phyloP scores from a whole-genome alignment of 2,888 invertebrate species.

The Dicyrtomina minuta region DNA sequence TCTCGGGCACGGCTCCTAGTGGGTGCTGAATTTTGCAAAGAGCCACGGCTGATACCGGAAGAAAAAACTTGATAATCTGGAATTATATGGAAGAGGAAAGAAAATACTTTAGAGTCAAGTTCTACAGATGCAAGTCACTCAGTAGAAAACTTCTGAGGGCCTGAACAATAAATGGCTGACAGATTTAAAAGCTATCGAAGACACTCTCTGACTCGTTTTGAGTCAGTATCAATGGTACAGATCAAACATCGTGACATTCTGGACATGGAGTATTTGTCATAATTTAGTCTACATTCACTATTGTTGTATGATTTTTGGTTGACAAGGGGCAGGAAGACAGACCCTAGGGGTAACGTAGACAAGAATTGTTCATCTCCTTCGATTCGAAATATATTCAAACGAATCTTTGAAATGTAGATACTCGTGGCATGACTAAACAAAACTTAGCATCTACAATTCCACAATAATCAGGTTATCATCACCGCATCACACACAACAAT shows the following conservation, averaged over 20 bases:
- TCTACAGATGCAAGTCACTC: not conserved
- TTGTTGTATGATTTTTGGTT: slow-evolving; percentile 16
- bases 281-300: slow-evolving; percentile 31
- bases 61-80: slow-evolving; percentile 15
- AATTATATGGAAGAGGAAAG: not conserved
- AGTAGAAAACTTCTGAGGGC: not conserved
- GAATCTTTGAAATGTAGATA: not conserved
- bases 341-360: not conserved
- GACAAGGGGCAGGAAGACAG: slow-evolving; percentile 9
- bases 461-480: slow-evolving; percentile 36
- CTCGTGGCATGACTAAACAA: slow-evolving; percentile 29
- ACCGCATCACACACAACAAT: slow-evolving; percentile 26
- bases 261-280: slow-evolving; percentile 35
- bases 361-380: slow-evolving; percentile 1
- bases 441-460: not conserved
- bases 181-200: no score
- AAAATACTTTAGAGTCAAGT: not conserved
- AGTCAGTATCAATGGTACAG: not conserved
- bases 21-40: slow-evolving; percentile 53
- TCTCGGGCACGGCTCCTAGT: slow-evolving; percentile 59
- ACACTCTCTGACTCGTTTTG: not conserved
- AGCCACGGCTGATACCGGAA: slow-evolving; percentile 48
- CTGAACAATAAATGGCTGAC: no score
- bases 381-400: not conserved
- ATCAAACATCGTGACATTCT: slow-evolving; percentile 19